Conservation (phyloP, 2,113 vertebrate species). For the Caretta caretta region DNA sequence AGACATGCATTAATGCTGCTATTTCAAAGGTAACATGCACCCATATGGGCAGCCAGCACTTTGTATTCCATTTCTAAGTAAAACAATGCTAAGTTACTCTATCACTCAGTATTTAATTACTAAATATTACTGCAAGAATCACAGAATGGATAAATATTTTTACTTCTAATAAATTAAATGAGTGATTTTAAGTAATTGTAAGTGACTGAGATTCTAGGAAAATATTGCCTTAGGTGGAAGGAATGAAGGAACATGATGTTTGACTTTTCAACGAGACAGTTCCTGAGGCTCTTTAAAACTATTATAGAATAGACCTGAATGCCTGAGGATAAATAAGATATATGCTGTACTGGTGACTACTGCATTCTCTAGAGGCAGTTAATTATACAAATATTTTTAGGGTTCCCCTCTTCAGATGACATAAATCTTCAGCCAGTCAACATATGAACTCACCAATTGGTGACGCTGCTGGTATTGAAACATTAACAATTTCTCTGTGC, state of each 20-base stretch:
- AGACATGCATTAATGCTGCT: neutral
- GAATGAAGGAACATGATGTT: neutral
- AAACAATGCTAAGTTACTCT: neutral
- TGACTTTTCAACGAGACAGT: neutral
- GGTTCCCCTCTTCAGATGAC: neutral
- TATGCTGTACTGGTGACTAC: neutral
- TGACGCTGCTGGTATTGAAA: neutral
- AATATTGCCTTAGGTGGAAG: neutral
- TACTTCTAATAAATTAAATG: neutral
- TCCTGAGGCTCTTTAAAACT: neutral
- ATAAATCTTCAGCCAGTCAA: neutral
- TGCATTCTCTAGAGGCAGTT: neutral
- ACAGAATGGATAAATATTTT: neutral
- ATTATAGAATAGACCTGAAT: neutral
- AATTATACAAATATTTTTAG: neutral
- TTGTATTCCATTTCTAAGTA: neutral
- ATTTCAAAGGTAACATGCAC: neutral
- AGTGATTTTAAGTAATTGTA: neutral
- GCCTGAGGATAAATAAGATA: neutral
- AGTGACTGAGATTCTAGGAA: neutral
- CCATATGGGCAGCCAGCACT: neutral
- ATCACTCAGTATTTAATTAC: neutral
- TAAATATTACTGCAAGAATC: neutral
- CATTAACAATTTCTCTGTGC: neutral
- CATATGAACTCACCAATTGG: neutral